Evolutionary conservation across 2,888 invertebrate genomes (phyloP), one percentile per base, ranked within the genome.

Genomic region (Pristionchus arcanus): DNA sequence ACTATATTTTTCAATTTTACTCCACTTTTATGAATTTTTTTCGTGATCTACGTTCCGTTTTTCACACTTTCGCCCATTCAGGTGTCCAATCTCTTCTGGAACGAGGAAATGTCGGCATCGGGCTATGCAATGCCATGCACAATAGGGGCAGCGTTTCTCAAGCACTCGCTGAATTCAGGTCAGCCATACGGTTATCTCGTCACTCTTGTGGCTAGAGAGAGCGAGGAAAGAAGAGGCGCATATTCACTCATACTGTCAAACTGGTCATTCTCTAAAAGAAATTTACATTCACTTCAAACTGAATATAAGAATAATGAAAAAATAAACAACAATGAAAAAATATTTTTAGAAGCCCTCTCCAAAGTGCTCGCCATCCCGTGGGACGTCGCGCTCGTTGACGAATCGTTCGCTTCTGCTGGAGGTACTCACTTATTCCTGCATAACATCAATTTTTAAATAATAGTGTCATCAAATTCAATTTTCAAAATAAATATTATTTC

Each of bases 81-180:
- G 84, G 87, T 87, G 2, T n/a, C 66, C 2, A 49, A 87, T 42
- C 68, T 87, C 2, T 87, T 87, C 87, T 87, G 87, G 87, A 87
- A 87, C 68, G 87, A 87, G 15, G 87, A 87, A 21, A 87, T 87
- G 87, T 21, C 34, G 0, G 34, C 84, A 9, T 59, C 31, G 3
- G 55, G 13, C 34, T 85, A 85, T 21, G 25, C 25, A 34, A 25
- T 85, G 34, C 84, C 84, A 2, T 34, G 84, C 21, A 25, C 59
- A 0, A 85, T 85, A 1, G 84, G 21, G 13, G 28, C 28, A 11
- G 21, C 59, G 0, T 85, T 85, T 59, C 59, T 85, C 21, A 55
- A 84, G 59, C 19, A 31, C 59, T 85, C 84, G 0, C 34, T 85
- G 7, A 19, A 85, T 19, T 85, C 84, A 34, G 84, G 84, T 34